Conservation (phyloP, 2,797 vertebrate species). For the Chrosomus eos region DNA sequence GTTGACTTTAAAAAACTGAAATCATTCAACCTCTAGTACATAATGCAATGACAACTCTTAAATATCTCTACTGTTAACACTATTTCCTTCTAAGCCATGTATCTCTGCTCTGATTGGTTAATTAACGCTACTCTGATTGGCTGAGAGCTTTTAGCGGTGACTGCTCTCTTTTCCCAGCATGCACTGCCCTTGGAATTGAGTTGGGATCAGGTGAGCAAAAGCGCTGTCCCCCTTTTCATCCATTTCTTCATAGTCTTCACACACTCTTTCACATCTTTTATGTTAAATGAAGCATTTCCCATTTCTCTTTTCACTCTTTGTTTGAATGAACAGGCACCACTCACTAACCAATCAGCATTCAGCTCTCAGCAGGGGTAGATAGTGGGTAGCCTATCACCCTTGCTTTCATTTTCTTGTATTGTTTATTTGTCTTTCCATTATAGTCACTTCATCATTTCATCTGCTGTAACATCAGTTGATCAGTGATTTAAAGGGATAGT, state of each 20-base stretch:
- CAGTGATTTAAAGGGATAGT: background rate
- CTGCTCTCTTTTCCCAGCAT: constrained; percentile 85
- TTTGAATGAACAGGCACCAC: constrained; percentile 11
- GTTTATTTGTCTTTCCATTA: background rate
- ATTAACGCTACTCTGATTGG: constrained; percentile 46
- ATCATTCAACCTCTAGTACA: background rate
- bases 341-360: constrained; percentile 39
- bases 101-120: constrained; percentile 48
- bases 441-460: constrained; percentile 18
- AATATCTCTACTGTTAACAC: background rate
- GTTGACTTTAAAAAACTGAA: too few relatives aligned
- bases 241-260: background rate
- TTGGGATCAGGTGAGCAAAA: constrained; percentile 85
- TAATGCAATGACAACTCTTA: background rate
- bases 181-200: constrained; percentile 81
- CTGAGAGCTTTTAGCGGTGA: constrained; percentile 73
- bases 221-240: constrained; percentile 35
- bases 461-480: background rate
- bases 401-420: background rate
- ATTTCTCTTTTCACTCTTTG: background rate
- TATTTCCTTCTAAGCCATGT: constrained; percentile 47
- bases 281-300: background rate
- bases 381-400: too few relatives aligned
- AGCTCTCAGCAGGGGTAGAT: constrained; percentile 11
- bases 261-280: background rate